Base-by-base conservation (phyloP, 2,797 vertebrate genomes). In the Protonibea diacanthus region DNA sequence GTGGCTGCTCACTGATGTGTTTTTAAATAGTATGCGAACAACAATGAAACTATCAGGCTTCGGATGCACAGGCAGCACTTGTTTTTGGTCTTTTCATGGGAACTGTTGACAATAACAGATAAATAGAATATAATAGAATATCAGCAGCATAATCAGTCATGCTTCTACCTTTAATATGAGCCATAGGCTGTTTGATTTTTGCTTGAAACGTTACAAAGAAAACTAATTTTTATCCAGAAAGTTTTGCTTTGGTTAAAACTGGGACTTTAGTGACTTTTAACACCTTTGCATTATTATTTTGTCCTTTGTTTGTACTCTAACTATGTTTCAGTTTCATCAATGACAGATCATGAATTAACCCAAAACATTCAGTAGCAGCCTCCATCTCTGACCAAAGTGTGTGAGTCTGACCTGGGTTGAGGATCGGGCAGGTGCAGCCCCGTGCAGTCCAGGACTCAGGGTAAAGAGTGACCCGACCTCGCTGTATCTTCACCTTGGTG, bases 361-460 rank as follows among this genome's bases (percentile, higher is more conserved):
- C 18, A n/a, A 21, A 40, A 59, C 15, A 3, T 23, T 29, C 6
- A 0, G n/a, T 18, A 23, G 49, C 15, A 0, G 18, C 0, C 48
- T 62, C 2, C 15, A 25, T 7, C 3, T 18, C 59, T 23, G 33
- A 58, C 23, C n/a, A 45, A 21, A 12, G 27, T 38, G 47, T 71
- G 65, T 76, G 20, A 3, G 68, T 59, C 95, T 91, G 86, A 98
- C 98, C 97, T 40, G 98, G 98, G 87, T 98, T 98, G 78, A 99
- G 97, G 84, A 99, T 96, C 15, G 98, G 98, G 77, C 97, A 99
- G 72, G 98, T 99, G 85, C 98, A 99, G 74, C 98, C 98, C 88
- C 97, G 94, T 49, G 96, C 95, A 0, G 97, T 99, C 98, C 98
- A 99, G 21, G 98, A 99, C 91, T 99, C 97, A 2, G 98, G 98